phyloP scores from a whole-genome alignment of 2,113 vertebrate species.

The Zosterops lateralis region DNA sequence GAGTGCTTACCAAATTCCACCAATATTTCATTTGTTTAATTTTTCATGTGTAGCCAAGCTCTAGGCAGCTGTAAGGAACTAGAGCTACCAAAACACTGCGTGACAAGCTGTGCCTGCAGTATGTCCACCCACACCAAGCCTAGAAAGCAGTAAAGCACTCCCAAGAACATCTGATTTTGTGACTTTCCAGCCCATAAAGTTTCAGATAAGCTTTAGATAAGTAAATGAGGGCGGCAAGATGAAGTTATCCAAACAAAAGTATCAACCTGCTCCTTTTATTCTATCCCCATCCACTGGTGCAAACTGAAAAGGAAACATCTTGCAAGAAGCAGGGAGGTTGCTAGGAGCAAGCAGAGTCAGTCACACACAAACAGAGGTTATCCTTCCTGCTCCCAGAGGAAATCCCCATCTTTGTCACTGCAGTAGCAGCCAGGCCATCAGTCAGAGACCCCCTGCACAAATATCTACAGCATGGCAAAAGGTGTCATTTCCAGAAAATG shows the following conservation, averaged over 20 bases:
- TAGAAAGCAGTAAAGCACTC: background rate
- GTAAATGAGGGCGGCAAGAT: background rate
- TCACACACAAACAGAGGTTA: background rate
- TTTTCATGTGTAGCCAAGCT: background rate
- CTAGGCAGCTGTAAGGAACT: background rate
- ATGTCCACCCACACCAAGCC: constrained; percentile 15
- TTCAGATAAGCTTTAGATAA: constrained; percentile 27
- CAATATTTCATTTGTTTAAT: constrained; percentile 19
- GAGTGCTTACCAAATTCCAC: background rate
- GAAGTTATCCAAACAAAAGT: background rate
- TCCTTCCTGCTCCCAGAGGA: background rate
- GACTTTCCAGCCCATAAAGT: background rate
- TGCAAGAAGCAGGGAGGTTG: background rate
- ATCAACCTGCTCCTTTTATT: background rate
- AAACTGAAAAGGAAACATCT: background rate
- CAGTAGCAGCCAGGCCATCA: background rate
- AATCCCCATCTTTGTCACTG: background rate
- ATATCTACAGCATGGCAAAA: background rate
- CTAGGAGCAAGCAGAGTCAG: background rate
- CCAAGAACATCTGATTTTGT: background rate
- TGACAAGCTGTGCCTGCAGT: background rate
- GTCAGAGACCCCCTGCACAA: background rate
- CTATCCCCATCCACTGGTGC: background rate
- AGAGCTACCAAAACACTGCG: background rate
- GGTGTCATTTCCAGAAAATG: background rate